A percentile compares a stretch with the other conserved stretches of the same genome.
phyloP scores from a whole-genome alignment of 2,888 invertebrate species.

The Hirtodrosophila cameraria region DNA sequence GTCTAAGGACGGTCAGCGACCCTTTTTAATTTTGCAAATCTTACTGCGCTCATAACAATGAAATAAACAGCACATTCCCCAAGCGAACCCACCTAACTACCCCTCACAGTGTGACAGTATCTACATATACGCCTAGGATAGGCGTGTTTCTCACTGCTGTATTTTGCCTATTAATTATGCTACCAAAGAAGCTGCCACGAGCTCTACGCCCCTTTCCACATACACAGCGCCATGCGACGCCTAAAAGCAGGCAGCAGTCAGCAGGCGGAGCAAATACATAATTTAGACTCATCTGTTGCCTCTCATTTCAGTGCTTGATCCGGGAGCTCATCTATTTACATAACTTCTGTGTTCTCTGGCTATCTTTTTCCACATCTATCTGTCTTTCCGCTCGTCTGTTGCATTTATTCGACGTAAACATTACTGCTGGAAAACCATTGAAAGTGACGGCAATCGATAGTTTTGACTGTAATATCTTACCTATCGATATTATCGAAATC shows the following conservation, averaged over 20 bases:
- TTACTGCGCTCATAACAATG: slow-evolving; percentile 69
- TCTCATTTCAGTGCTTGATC: slow-evolving; percentile 14
- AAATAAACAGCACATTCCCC: slow-evolving; percentile 57
- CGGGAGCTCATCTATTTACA: slow-evolving; percentile 26
- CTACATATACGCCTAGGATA: slow-evolving; percentile 8
- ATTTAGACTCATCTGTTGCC: slow-evolving; percentile 34
- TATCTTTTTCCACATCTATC: slow-evolving; percentile 11
- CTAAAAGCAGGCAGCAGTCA: slow-evolving; percentile 20
- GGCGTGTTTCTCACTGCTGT: slow-evolving; percentile 18
- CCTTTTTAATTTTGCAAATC: slow-evolving; percentile 80
- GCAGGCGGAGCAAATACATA: slow-evolving; percentile 33
- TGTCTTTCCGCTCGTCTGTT: slow-evolving; percentile 14
- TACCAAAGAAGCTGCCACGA: slow-evolving; percentile 41
- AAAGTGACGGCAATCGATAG: too few species aligned
- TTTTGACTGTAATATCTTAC: too few species aligned
- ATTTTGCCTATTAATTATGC: slow-evolving; percentile 72
- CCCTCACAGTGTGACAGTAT: neutral
- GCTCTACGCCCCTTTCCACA: too few species aligned
- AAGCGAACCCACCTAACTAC: slow-evolving; percentile 16
- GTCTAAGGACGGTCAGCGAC: slow-evolving; percentile 66
- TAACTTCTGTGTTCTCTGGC: neutral
- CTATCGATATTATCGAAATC: too few species aligned
- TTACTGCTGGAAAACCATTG: too few species aligned
- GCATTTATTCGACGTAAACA: slow-evolving; percentile 16
- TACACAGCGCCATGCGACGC: slow-evolving; percentile 28